These are phyloP conservation scores for Clanis bilineata DNA, from an alignment of 2,888 invertebrate species.

Conservation along the genomic window DNA sequence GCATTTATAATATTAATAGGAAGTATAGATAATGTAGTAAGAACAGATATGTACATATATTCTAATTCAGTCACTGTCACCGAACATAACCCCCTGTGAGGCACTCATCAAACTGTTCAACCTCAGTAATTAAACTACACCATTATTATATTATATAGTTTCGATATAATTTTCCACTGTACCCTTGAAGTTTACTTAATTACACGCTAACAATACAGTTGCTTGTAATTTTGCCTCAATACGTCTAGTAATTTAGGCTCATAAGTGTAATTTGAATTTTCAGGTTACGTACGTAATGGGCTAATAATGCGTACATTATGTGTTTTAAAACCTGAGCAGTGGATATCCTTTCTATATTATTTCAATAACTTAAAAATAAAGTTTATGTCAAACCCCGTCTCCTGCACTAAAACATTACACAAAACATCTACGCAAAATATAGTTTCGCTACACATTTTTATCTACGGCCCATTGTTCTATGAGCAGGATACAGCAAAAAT, in stretches of 20 bases:
- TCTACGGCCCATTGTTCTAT: too few species aligned
- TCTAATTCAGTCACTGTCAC: not conserved
- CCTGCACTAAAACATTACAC: too few species aligned
- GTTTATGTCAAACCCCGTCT: too few species aligned
- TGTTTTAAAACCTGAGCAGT: not conserved
- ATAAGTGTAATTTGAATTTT: not conserved
- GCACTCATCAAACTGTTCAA: conserved; percentile 7
- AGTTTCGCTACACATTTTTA: too few species aligned
- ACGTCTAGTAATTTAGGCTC: not conserved
- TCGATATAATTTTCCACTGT: conserved; percentile 5
- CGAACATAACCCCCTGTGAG: not conserved
- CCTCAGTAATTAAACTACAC: conserved; percentile 5
- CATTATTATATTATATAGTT: conserved; percentile 4
- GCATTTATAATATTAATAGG: too few species aligned
- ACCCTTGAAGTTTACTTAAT: conserved; percentile 8
- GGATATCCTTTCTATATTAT: too few species aligned
- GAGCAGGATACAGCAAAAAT: too few species aligned
- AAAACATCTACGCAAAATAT: too few species aligned
- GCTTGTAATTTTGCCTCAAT: conserved; percentile 5
- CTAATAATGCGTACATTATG: not conserved
- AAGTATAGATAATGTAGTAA: too few species aligned
- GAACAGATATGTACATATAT: too few species aligned
- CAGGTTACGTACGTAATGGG: not conserved
- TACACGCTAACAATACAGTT: conserved; percentile 1
- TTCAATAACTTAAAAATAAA: too few species aligned